phyloP scores from a whole-genome alignment of 37 sponge, comb jelly and placozoan species.

The Eunapius fragilis region DNA sequence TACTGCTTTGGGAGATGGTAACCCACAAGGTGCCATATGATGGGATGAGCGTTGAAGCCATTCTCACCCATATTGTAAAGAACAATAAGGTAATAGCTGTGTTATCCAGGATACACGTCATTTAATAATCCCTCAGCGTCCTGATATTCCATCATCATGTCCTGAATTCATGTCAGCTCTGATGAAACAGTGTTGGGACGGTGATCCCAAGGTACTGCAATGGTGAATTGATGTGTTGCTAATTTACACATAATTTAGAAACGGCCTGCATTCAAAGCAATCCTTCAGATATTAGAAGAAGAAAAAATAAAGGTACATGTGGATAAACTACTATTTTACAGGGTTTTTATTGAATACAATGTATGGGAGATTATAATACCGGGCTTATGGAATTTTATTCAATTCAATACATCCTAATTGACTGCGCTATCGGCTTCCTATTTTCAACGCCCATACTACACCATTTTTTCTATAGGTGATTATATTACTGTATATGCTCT shows the following conservation, averaged over 20 bases:
- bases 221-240: neutral
- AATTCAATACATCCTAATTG: too few species aligned
- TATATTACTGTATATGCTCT: too few species aligned
- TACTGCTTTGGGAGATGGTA: neutral
- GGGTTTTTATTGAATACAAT: too few species aligned
- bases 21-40: neutral
- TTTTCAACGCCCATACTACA: too few species aligned
- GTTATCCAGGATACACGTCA: neutral
- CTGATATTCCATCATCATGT: neutral
- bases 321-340: too few species aligned
- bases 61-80: neutral
- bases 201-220: neutral
- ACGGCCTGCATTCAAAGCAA: neutral
- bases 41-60: neutral
- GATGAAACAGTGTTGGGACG: neutral
- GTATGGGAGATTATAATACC: too few species aligned
- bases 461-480: too few species aligned
- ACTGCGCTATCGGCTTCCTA: too few species aligned
- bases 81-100: neutral
- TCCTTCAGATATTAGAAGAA: neutral
- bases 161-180: neutral
- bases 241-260: neutral
- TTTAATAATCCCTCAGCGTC: neutral
- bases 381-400: too few species aligned
- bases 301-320: neutral